phyloP scores from a whole-genome alignment of 1,140 invertebrate genomes.

The Leptinotarsa undecemlineata region DNA sequence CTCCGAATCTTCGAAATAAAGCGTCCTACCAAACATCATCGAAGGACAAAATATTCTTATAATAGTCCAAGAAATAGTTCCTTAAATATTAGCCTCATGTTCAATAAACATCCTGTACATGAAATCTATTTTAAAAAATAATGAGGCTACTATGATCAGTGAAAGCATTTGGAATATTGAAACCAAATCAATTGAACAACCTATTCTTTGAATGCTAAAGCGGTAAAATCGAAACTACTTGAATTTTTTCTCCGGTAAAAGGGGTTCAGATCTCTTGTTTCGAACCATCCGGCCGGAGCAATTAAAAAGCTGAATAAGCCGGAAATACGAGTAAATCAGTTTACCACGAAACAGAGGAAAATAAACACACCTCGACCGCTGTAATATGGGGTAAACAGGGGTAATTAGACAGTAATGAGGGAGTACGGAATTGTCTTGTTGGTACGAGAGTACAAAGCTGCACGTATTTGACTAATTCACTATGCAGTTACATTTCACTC shows the following conservation, averaged over 20 bases:
- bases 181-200: too few species aligned
- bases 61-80: too few species aligned
- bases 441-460: background rate
- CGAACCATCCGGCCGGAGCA: background rate
- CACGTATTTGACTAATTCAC: conserved; percentile 2
- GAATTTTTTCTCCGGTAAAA: background rate
- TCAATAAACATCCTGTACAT: too few species aligned
- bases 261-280: background rate
- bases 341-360: background rate
- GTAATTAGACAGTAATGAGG: conserved; percentile 1
- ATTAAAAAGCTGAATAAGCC: conserved; percentile 1
- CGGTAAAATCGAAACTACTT: too few species aligned
- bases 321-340: background rate
- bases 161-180: too few species aligned
- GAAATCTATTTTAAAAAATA: too few species aligned
- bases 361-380: conserved; percentile 2
- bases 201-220: too few species aligned
- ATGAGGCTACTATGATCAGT: too few species aligned
- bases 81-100: too few species aligned
- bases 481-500: conserved; percentile 5
- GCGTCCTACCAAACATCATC: too few species aligned
- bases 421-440: background rate
- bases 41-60: conserved; percentile 58
- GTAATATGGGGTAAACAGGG: background rate
- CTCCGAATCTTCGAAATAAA: too few species aligned